Evolutionary conservation across 1,140 invertebrate genomes (phyloP), one percentile per base, ranked within the genome.

Genomic region (Apolygus lucorum): DNA sequence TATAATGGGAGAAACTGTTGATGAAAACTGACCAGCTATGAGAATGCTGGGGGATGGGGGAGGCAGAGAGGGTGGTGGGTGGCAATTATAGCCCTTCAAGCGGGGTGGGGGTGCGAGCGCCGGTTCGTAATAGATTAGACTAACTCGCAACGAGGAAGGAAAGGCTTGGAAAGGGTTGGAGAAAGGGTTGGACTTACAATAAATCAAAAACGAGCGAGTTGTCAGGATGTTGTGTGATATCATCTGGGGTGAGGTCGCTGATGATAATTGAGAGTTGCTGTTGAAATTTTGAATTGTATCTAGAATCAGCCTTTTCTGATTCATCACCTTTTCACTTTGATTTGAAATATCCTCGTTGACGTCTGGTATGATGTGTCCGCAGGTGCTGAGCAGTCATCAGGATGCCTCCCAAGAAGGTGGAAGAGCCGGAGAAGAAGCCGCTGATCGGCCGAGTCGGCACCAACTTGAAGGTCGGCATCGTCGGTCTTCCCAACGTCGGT

Each of bases 361-460:
- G 4, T 42, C 4, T 42, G 34, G 34, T 42, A 42, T 42, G 34
- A 8, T 42, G 34, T n/a, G 8, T 49, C 8, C 34, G 8, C 8
- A 49, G 34, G 34, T 11, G 34, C 34, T 49, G 34, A 49, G 34
- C 34, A 49, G 34, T 67, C n/a, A n/a, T 25, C 13, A 70, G 25
- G 52, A 97, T 97, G 94, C 86, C 93, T 75, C 94, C 95, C 8
- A 99, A 99, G 83, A 99, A 99, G 81, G 90, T 92, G 67, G 90
- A 90, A 75, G 90, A 90, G 76, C 90, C 90, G 0, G 91, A 95
- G 76, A 87, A 87, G 73, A 93, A 92, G 75, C 90, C 92, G 28
- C 82, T 99, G n/a, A 92, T 99, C 79, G 98, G 98, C 17, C 86
- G 98, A 74, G 88, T 99, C 63, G 96, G 96, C 29, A 99, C 96